Conservation (phyloP, 2,797 vertebrate species). For the Octomys mimax region DNA sequence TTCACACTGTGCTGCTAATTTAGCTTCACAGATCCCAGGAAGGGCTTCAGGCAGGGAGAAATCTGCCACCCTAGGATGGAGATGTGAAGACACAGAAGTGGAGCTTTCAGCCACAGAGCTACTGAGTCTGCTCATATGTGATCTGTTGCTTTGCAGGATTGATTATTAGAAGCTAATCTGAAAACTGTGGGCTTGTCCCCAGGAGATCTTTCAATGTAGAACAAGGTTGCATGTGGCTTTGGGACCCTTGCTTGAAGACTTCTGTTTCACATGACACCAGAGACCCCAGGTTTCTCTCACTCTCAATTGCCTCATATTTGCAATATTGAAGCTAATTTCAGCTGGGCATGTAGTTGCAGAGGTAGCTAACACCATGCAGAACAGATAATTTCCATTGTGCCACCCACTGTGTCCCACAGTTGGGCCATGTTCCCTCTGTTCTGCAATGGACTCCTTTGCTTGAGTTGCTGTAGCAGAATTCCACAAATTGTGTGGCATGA, state of each 20-base stretch:
- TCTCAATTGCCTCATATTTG: neutral
- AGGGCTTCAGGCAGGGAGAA: accelerated
- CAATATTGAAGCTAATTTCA: neutral
- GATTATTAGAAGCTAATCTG: neutral
- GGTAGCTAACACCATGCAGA: neutral
- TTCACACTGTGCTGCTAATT: accelerated
- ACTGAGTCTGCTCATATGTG: accelerated
- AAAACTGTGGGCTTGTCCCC: too few relatives aligned
- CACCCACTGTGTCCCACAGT: neutral
- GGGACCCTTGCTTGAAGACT: neutral
- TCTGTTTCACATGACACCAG: neutral
- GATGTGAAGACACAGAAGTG: accelerated
- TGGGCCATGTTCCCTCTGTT: accelerated
- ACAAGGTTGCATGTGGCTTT: accelerated
- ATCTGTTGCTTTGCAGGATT: accelerated
- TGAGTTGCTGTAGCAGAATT: accelerated
- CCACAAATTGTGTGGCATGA: neutral
- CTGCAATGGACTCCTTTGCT: accelerated
- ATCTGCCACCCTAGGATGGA: accelerated
- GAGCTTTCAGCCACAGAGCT: accelerated
- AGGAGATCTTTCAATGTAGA: accelerated
- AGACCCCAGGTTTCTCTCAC: accelerated
- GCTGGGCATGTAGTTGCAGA: neutral
- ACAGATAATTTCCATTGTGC: neutral
- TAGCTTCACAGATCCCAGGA: neutral